Evolutionary conservation across 2,113 vertebrate species (phyloP).

Genomic region (Phylloscopus trochilus): DNA sequence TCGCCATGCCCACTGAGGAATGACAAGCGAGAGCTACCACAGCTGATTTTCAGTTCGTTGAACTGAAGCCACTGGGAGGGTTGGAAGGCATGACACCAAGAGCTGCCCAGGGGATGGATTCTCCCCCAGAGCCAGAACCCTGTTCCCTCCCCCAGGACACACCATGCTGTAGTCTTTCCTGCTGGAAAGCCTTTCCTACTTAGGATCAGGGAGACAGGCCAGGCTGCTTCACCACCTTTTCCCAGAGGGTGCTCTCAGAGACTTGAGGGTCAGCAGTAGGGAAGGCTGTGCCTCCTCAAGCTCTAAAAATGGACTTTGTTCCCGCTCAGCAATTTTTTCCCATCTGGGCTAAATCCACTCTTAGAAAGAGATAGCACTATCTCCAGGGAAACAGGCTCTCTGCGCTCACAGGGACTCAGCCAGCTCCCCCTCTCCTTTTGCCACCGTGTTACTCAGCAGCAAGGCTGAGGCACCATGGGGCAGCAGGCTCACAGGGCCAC

Average conservation of each 20-base stretch:
- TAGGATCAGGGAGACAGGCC: not conserved
- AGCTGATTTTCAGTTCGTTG: not conserved
- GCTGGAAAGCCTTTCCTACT: not conserved
- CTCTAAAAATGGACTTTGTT: slow-evolving; percentile 61
- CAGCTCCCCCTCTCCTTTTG: slow-evolving; percentile 57
- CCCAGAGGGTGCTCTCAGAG: not conserved
- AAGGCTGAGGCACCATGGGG: not conserved
- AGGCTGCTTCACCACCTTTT: not conserved
- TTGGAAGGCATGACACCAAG: not conserved
- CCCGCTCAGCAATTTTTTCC: slow-evolving; percentile 57
- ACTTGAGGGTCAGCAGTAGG: not conserved
- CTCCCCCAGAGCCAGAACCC: not conserved
- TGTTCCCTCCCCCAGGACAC: not conserved
- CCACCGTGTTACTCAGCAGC: slow-evolving; percentile 6
- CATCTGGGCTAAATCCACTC: slow-evolving; percentile 71
- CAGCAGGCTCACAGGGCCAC: not conserved
- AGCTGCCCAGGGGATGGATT: not conserved
- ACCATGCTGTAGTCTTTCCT: not conserved
- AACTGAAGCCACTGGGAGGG: not conserved
- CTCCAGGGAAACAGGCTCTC: slow-evolving; percentile 76
- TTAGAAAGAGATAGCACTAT: slow-evolving; percentile 74
- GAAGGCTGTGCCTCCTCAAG: slow-evolving; percentile 46
- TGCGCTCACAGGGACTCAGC: slow-evolving; percentile 51
- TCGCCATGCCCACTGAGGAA: not conserved
- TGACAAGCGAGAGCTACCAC: not conserved